These are phyloP conservation scores for Herminia tarsipennalis DNA, from an alignment of 2,888 invertebrate species.

Conservation along the genomic window DNA sequence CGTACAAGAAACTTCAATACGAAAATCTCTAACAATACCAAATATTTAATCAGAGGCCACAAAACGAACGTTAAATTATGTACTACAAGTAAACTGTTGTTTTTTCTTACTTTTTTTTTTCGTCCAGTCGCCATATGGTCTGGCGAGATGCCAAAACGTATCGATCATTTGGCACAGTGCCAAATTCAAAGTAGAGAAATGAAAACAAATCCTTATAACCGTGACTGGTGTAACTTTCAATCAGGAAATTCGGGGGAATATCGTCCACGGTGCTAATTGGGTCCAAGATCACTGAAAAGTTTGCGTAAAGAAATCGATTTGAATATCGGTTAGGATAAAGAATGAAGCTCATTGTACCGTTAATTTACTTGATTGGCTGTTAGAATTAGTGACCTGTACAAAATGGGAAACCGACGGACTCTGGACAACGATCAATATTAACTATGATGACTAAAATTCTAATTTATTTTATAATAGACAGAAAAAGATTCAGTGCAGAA, in stretches of 20 bases:
- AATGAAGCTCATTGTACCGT: too few species aligned
- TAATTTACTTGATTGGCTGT: too few species aligned
- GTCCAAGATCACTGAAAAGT: conserved; percentile 3
- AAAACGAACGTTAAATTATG: conserved; percentile 49
- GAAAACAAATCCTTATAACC: conserved; percentile 60
- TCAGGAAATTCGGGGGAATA: conserved; percentile 28
- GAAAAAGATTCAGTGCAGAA: too few species aligned
- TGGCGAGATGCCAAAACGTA: conserved; percentile 69
- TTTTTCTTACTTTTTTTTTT: conserved; percentile 50
- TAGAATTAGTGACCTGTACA: too few species aligned
- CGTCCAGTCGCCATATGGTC: conserved; percentile 62
- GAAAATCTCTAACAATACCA: conserved; percentile 6
- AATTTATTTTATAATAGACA: too few species aligned
- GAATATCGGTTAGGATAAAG: too few species aligned
- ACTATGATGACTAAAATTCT: too few species aligned
- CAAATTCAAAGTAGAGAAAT: conserved; percentile 70
- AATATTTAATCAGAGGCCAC: conserved; percentile 38
- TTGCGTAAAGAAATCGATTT: not conserved
- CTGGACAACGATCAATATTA: too few species aligned
- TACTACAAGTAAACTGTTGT: conserved; percentile 50
- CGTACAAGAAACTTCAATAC: not conserved
- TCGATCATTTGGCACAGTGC: conserved; percentile 75
- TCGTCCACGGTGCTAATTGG: conserved; percentile 21
- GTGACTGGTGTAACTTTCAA: conserved; percentile 38
- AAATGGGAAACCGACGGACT: too few species aligned